Conservation (phyloP, 1,140 invertebrate genomes). For the Episyrphus balteatus region DNA sequence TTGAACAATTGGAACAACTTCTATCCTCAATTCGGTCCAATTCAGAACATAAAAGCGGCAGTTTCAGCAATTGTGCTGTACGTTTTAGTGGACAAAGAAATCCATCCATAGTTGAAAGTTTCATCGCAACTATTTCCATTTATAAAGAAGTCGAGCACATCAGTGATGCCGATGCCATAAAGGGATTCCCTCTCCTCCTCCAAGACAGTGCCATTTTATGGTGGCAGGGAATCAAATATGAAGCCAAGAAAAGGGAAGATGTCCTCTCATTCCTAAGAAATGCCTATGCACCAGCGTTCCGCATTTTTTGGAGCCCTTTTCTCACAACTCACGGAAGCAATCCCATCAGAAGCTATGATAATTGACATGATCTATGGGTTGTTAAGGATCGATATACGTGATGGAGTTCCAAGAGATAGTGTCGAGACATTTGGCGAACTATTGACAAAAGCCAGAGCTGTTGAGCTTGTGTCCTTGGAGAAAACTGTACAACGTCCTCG, state of each 20-base stretch:
- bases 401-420: not conserved
- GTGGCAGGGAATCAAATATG: conserved; percentile 7
- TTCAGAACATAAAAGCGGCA: conserved; percentile 1
- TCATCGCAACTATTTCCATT: conserved; percentile 2
- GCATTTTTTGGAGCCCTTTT: not conserved
- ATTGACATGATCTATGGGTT: conserved; percentile 3
- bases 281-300: conserved; percentile 3
- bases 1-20: not conserved
- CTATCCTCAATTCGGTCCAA: not conserved
- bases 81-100: conserved; percentile 3
- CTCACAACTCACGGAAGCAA: not conserved
- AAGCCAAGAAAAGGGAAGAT: conserved; percentile 1
- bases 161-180: not conserved
- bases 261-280: conserved; percentile 2
- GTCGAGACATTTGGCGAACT: not conserved
- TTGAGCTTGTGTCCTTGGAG: not conserved
- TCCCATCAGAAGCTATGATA: not conserved
- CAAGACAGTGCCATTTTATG: conserved; percentile 4
- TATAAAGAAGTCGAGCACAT: conserved; percentile 5
- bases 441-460: not conserved
- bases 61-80: conserved; percentile 1
- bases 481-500: conserved; percentile 3
- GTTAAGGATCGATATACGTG: not conserved
- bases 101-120: conserved; percentile 3
- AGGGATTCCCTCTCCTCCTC: conserved; percentile 1